Percentiles rank a stretch among this genome's conserved stretches.
phyloP scores from a whole-genome alignment of 2,888 invertebrate species.

The Pammene aurita region DNA sequence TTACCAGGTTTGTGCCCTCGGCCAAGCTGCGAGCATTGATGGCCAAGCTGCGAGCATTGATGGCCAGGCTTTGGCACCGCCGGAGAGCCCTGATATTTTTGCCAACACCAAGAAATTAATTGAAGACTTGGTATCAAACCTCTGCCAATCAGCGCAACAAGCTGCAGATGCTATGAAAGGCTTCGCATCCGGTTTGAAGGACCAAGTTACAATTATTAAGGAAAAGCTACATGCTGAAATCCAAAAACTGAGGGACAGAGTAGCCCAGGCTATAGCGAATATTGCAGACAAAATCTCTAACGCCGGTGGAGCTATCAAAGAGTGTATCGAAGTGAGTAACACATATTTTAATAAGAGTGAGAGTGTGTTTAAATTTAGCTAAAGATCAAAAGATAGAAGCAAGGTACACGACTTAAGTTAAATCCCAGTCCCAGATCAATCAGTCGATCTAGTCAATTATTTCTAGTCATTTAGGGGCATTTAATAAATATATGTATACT shows the following conservation, averaged over 20 bases:
- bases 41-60: constrained; percentile 37
- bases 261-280: constrained; percentile 56
- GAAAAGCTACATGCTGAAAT: constrained; percentile 57
- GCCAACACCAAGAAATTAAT: constrained; percentile 58
- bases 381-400: too few relatives aligned
- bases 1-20: constrained; percentile 52
- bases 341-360: too few relatives aligned
- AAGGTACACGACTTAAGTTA: too few relatives aligned
- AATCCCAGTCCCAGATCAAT: too few relatives aligned
- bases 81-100: constrained; percentile 9
- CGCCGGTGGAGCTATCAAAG: constrained; percentile 55
- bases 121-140: constrained; percentile 58
- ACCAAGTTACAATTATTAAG: constrained; percentile 53
- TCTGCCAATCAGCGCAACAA: constrained; percentile 60
- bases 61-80: constrained; percentile 38
- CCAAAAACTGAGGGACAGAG: constrained; percentile 55
- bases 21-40: constrained; percentile 49
- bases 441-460: too few relatives aligned
- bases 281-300: constrained; percentile 57
- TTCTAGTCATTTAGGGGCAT: too few relatives aligned
- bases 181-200: constrained; percentile 59
- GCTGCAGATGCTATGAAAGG: constrained; percentile 57
- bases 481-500: too few relatives aligned
- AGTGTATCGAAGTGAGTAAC: constrained; percentile 65
- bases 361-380: too few relatives aligned